These are phyloP conservation scores for Perca flavescens DNA, from an alignment of 2,113 vertebrate genomes.

Conservation along the genomic window DNA sequence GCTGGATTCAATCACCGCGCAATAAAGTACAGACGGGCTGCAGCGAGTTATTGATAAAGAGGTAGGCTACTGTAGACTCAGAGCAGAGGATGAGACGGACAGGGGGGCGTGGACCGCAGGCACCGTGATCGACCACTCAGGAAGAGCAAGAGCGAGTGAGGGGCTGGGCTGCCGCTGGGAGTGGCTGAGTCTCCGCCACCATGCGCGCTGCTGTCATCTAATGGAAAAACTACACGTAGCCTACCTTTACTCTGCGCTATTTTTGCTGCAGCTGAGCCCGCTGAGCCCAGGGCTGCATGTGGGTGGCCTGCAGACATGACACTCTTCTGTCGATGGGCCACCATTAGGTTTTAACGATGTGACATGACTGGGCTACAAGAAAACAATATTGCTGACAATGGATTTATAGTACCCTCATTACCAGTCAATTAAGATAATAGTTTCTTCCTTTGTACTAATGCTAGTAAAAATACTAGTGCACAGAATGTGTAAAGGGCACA, in stretches of 20 bases:
- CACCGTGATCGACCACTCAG: conserved; percentile 46
- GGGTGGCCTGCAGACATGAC: background rate
- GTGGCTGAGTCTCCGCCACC: conserved; percentile 51
- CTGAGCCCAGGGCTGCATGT: background rate
- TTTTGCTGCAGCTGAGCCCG: conserved; percentile 35
- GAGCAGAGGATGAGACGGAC: conserved; percentile 40
- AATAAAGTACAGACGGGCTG: conserved; percentile 39
- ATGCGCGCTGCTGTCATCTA: conserved; percentile 66
- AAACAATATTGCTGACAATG: background rate
- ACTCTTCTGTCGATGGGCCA: background rate
- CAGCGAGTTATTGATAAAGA: conserved; percentile 35
- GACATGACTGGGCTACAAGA: background rate
- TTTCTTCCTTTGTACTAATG: background rate
- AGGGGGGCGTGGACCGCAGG: conserved; percentile 66
- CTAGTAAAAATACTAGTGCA: background rate
- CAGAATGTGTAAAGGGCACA: background rate
- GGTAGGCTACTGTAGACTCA: conserved; percentile 1
- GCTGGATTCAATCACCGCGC: conserved; percentile 21
- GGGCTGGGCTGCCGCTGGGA: conserved; percentile 32
- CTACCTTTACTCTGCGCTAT: conserved; percentile 28
- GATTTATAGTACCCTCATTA: background rate
- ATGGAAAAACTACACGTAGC: conserved; percentile 50
- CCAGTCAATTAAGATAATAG: background rate
- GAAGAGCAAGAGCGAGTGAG: conserved; percentile 2
- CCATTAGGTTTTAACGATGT: background rate